Conservation (phyloP, 37 sponge, comb jelly and placozoan species). For the Bolinopsis microptera region DNA sequence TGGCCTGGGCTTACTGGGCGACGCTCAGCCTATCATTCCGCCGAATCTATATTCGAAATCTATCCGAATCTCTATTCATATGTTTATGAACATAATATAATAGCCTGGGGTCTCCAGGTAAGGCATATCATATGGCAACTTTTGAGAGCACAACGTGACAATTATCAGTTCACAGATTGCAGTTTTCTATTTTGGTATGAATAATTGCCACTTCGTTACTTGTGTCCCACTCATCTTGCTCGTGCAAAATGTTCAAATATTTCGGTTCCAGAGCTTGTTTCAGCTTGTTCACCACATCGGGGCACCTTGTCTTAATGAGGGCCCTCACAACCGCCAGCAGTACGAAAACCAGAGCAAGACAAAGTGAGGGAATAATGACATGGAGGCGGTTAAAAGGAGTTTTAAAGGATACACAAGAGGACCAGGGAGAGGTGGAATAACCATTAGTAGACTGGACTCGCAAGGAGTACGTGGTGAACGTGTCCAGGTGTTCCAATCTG, state of each 20-base stretch:
- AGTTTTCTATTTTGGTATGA: slow-evolving; percentile 16
- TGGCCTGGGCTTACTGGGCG: no score
- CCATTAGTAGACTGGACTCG: slow-evolving; percentile 17
- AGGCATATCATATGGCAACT: no score
- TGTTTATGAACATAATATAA: no score
- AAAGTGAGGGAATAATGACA: background rate
- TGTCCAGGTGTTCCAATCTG: background rate
- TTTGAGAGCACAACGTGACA: no score
- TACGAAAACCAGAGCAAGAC: background rate
- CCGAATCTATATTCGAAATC: no score
- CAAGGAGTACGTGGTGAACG: background rate
- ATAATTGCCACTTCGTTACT: slow-evolving; percentile 50
- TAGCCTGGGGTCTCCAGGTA: no score
- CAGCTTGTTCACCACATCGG: slow-evolving; percentile 14
- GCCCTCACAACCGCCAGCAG: background rate
- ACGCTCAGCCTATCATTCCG: no score
- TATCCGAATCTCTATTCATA: no score
- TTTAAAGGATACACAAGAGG: background rate
- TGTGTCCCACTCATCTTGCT: slow-evolving; percentile 21
- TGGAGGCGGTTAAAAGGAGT: background rate
- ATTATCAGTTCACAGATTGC: background rate
- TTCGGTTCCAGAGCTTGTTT: slow-evolving; percentile 50
- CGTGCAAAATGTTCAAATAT: slow-evolving; percentile 22
- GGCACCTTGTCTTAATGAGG: background rate
- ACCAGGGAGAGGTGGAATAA: slow-evolving; percentile 66